phyloP scores from a whole-genome alignment of 2,888 invertebrate genomes.

The Metacarcinus magister region DNA sequence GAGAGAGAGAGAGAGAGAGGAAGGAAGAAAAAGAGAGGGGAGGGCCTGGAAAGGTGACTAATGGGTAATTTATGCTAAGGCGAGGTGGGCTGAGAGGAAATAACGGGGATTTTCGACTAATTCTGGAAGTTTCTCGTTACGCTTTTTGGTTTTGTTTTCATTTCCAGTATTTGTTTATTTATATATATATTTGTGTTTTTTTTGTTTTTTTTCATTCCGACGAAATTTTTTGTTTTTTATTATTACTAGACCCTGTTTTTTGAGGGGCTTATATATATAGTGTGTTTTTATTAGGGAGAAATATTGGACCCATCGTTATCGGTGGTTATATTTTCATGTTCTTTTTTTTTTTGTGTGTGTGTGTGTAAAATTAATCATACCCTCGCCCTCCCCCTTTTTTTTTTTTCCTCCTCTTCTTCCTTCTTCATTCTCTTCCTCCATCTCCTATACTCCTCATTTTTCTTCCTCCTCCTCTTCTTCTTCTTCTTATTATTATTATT shows the following conservation, averaged over 20 bases:
- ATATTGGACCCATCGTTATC: neutral
- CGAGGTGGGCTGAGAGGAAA: neutral
- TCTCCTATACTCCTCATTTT: neutral
- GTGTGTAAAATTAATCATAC: neutral
- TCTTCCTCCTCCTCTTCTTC: neutral
- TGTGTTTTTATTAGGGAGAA: neutral
- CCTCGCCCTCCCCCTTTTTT: too few species aligned
- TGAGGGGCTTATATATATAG: neutral
- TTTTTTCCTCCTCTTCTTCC: neutral
- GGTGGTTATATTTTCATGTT: neutral
- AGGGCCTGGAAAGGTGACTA: neutral
- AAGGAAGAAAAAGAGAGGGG: neutral
- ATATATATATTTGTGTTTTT: neutral
- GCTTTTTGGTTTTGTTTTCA: neutral
- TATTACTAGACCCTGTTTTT: neutral
- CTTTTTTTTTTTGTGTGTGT: neutral
- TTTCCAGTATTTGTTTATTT: neutral
- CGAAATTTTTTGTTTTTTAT: too few species aligned
- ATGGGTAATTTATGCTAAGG: constrained; percentile 6
- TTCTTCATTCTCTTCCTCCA: neutral
- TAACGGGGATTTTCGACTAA: neutral
- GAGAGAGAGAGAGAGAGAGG: constrained; percentile 1
- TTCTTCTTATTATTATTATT: neutral
- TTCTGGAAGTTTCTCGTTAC: neutral
- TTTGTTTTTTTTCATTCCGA: neutral